phyloP scores from a whole-genome alignment of 53 echinoderm and acorn worm genomes.

The Antedon mediterranea region DNA sequence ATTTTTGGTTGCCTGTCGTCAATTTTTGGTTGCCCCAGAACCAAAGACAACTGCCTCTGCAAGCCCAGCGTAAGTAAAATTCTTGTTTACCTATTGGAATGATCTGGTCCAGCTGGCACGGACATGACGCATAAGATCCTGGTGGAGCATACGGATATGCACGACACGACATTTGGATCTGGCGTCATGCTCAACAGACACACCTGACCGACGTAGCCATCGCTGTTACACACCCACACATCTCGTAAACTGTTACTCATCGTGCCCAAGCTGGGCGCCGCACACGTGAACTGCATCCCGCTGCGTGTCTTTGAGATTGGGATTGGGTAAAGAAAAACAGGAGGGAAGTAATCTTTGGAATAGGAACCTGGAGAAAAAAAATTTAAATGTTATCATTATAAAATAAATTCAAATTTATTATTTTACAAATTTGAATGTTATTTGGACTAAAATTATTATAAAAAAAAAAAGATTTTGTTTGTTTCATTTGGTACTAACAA shows the following conservation, averaged over 20 bases:
- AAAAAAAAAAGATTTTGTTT: too few relatives aligned
- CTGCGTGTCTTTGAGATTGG: constrained; percentile 96
- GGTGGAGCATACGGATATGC: constrained; percentile 87
- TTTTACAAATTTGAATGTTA: too few relatives aligned
- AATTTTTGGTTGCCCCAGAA: too few relatives aligned
- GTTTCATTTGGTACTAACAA: too few relatives aligned
- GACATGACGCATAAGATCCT: constrained; percentile 89
- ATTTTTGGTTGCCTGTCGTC: too few relatives aligned
- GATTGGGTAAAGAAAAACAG: constrained; percentile 86
- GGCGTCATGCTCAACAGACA: constrained; percentile 73
- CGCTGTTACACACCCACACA: constrained; percentile 98
- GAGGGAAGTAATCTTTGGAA: constrained; percentile 91
- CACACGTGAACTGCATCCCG: constrained; percentile 98
- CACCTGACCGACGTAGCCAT: constrained; percentile 98
- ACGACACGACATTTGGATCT: constrained; percentile 82
- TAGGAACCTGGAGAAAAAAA: constrained; percentile 47
- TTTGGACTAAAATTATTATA: too few relatives aligned
- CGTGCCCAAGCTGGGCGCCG: constrained; percentile 64
- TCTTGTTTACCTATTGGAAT: constrained; percentile 36
- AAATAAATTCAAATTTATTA: too few relatives aligned
- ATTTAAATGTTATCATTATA: background rate
- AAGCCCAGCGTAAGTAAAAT: too few relatives aligned
- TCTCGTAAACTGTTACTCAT: constrained; percentile 81
- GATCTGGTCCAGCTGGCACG: constrained; percentile 64
- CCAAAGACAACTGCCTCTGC: too few relatives aligned